Conservation (phyloP, 2,797 vertebrate genomes). For the Coranthus polyacanthus region DNA sequence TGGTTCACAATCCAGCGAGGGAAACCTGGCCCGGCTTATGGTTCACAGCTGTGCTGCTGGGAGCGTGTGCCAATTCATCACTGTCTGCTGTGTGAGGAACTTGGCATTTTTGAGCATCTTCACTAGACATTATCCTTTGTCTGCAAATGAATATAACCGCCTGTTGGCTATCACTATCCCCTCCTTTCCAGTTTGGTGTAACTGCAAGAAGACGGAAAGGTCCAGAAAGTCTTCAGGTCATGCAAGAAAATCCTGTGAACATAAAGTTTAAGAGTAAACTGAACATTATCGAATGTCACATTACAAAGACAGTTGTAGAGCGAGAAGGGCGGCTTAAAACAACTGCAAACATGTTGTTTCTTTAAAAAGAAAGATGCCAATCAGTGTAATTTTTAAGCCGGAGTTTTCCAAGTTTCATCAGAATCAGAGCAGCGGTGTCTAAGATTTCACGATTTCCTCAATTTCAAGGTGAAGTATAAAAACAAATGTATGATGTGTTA, state of each 20-base stretch:
- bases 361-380: slow-evolving; percentile 39
- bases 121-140: slow-evolving; percentile 59
- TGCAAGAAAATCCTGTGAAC: slow-evolving; percentile 22
- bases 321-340: slow-evolving; percentile 30
- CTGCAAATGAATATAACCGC: slow-evolving; percentile 54
- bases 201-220: slow-evolving; percentile 9
- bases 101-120: slow-evolving; percentile 68
- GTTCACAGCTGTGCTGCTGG: slow-evolving; percentile 74
- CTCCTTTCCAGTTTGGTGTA: slow-evolving; percentile 39
- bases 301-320: neutral
- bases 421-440: slow-evolving; percentile 64
- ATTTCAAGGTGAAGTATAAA: slow-evolving; percentile 69
- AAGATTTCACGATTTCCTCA: slow-evolving; percentile 70
- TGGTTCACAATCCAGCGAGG: slow-evolving; percentile 71
- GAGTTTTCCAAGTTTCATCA: slow-evolving; percentile 64
- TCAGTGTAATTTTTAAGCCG: slow-evolving; percentile 48
- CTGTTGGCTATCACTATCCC: slow-evolving; percentile 40
- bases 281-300: slow-evolving; percentile 35
- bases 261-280: slow-evolving; percentile 18
- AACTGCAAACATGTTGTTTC: slow-evolving; percentile 35
- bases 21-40: slow-evolving; percentile 68
- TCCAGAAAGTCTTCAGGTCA: slow-evolving; percentile 26
- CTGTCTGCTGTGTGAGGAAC: slow-evolving; percentile 69
- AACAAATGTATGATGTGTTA: slow-evolving; percentile 62
- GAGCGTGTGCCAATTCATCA: slow-evolving; percentile 67